Evolutionary conservation across 2,113 vertebrate genomes (phyloP).

Genomic region (Aythya baeri): DNA sequence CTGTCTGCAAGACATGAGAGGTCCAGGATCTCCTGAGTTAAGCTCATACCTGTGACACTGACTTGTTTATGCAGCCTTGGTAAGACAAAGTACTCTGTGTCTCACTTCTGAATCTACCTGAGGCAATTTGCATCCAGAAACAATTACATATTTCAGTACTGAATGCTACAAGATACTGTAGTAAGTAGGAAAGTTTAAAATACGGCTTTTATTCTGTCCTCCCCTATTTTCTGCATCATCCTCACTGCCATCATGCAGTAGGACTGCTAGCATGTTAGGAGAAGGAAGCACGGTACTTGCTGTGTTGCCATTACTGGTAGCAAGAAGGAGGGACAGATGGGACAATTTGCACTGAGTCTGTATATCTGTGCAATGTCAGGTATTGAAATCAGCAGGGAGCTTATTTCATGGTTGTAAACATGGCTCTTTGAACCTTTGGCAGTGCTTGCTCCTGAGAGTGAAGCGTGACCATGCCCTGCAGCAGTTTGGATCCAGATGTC

Average conservation of each 20-base stretch:
- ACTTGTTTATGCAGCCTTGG: neutral
- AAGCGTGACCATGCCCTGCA: neutral
- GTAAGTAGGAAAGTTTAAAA: neutral
- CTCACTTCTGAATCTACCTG: neutral
- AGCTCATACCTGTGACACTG: neutral
- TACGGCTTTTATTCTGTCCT: neutral
- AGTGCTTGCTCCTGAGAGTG: constrained; percentile 6
- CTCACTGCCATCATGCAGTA: neutral
- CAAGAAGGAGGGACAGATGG: constrained; percentile 27
- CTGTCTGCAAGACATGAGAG: neutral
- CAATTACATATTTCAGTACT: too few species aligned
- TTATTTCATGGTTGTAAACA: constrained; percentile 22
- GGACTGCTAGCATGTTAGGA: neutral
- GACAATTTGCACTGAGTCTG: neutral
- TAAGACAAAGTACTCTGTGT: neutral
- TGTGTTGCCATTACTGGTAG: neutral
- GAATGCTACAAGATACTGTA: neutral
- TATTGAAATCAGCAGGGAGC: constrained; percentile 16
- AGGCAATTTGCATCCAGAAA: neutral
- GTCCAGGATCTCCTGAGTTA: neutral
- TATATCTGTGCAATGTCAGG: neutral
- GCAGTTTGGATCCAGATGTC: neutral
- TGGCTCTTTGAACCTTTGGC: constrained; percentile 19
- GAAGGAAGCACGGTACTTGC: neutral
- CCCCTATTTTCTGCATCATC: accelerated